These are phyloP conservation scores for Ctenicera cuprea DNA, from an alignment of 2,888 invertebrate genomes.

Conservation along the genomic window DNA sequence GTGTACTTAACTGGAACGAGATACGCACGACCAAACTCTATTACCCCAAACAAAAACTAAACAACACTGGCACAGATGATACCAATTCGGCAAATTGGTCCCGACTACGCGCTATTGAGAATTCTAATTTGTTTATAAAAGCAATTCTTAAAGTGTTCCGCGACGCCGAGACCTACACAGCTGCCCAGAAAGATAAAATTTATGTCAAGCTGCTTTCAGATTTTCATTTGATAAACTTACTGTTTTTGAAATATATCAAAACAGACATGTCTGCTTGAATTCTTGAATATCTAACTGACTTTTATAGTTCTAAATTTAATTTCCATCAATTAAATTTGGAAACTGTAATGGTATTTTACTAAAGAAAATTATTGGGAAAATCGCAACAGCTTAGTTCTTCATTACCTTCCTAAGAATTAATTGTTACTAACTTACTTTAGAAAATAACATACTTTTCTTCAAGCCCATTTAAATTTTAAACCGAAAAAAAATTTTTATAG, in stretches of 20 bases:
- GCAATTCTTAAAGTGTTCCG: conserved; percentile 56
- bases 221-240: conserved; percentile 41
- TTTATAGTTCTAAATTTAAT: background rate
- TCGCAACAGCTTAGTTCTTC: too few relatives aligned
- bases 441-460: too few relatives aligned
- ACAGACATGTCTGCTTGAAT: conserved; percentile 14
- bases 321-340: too few relatives aligned
- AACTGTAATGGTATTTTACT: too few relatives aligned
- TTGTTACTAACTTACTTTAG: too few relatives aligned
- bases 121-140: conserved; percentile 59
- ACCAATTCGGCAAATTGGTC: conserved; percentile 53
- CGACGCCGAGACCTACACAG: conserved; percentile 29
- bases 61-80: conserved; percentile 58
- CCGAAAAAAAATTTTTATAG: too few relatives aligned
- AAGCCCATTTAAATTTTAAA: too few relatives aligned
- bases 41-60: conserved; percentile 65
- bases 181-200: conserved; percentile 47
- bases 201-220: conserved; percentile 37
- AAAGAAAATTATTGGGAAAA: too few relatives aligned
- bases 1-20: conserved; percentile 72
- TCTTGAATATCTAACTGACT: background rate
- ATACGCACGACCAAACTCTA: conserved; percentile 63
- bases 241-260: conserved; percentile 17
- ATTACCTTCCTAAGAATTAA: too few relatives aligned
- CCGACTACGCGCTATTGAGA: conserved; percentile 46